phyloP scores from a whole-genome alignment of 2,113 vertebrate genomes.

The Taurulus bubalis region DNA sequence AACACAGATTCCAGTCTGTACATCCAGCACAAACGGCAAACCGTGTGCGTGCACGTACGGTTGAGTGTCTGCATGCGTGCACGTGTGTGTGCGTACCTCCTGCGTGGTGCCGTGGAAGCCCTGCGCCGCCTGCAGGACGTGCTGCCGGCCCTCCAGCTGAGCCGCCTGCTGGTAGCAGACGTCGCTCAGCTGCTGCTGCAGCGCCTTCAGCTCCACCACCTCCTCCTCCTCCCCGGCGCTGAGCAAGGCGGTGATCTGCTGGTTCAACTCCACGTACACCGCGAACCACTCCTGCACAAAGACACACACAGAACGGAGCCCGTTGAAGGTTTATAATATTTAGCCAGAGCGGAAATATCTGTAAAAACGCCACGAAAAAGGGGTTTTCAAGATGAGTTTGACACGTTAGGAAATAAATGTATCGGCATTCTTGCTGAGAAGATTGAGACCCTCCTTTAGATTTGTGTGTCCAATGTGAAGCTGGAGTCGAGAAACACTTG shows the following conservation, averaged over 20 bases:
- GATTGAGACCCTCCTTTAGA: too few species aligned
- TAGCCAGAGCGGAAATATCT: background rate
- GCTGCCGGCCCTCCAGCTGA: constrained; percentile 96
- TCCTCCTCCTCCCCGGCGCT: constrained; percentile 95
- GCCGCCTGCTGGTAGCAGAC: constrained; percentile 98
- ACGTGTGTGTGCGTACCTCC: constrained; percentile 84
- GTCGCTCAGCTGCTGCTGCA: constrained; percentile 98
- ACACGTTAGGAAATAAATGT: background rate
- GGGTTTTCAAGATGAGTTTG: background rate
- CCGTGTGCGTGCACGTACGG: background rate
- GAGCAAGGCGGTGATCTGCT: constrained; percentile 96
- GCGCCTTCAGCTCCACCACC: constrained; percentile 90
- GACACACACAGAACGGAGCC: constrained; percentile 4
- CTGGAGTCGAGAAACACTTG: too few species aligned
- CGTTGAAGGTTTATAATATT: background rate
- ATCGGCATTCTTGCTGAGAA: background rate
- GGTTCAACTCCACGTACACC: constrained; percentile 98
- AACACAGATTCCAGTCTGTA: background rate
- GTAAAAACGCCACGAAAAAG: background rate
- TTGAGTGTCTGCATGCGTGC: constrained; percentile 5
- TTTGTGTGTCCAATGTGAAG: too few species aligned
- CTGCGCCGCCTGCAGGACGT: constrained; percentile 94
- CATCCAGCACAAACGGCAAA: background rate
- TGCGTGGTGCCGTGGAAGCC: constrained; percentile 95
- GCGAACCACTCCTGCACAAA: constrained; percentile 95